Percentiles rank a stretch among this genome's conserved stretches.
Conservation (phyloP, 2,888 invertebrate species). For the Saturnia pavonia region DNA sequence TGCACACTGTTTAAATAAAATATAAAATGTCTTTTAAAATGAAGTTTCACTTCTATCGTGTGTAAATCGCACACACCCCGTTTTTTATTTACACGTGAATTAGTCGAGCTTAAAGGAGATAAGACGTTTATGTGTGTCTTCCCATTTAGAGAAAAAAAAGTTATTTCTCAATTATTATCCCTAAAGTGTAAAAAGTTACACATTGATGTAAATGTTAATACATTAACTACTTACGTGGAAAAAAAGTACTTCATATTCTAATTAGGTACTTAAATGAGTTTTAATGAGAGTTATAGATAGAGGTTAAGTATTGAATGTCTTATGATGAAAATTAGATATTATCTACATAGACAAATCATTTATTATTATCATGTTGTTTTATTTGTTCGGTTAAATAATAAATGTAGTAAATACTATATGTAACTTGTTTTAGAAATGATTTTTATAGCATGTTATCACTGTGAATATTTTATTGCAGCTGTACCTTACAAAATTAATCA, state of each 20-base stretch:
- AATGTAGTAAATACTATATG: not conserved
- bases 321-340: conserved; percentile 35
- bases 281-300: conserved; percentile 12
- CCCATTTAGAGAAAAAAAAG: conserved; percentile 30
- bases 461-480: not conserved
- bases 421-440: conserved; percentile 4
- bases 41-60: too few relatives aligned
- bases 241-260: not conserved
- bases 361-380: not conserved
- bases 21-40: too few relatives aligned
- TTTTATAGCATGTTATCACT: not conserved
- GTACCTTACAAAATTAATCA: not conserved
- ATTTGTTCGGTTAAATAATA: not conserved
- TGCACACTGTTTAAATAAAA: too few relatives aligned
- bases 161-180: not conserved
- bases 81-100: conserved; percentile 37
- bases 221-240: not conserved
- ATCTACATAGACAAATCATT: conserved; percentile 7
- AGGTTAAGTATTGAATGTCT: conserved; percentile 35
- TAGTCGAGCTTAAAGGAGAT: conserved; percentile 54
- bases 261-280: not conserved
- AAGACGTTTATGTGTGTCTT: conserved; percentile 47
- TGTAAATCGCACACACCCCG: too few relatives aligned
- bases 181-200: not conserved
- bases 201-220: not conserved